Conservation (phyloP, 2,797 vertebrate species). For the Sorex maritimensis region DNA sequence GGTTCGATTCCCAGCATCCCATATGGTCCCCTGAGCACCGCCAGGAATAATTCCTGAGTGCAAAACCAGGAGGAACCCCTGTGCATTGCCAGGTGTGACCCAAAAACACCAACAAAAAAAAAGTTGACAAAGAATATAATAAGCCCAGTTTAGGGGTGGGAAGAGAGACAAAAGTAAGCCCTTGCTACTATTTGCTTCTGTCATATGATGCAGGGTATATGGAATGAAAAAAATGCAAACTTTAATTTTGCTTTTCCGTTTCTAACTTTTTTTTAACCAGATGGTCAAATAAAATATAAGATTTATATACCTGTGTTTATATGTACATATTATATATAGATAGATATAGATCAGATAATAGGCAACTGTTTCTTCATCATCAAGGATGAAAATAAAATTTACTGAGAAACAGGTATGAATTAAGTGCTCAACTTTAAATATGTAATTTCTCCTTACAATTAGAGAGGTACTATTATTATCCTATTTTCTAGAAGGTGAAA, state of each 20-base stretch:
- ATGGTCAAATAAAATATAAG: background rate
- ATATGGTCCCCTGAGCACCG: too few species aligned
- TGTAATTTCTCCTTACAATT: slow-evolving; percentile 61
- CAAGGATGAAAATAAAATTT: slow-evolving; percentile 67
- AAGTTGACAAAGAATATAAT: background rate
- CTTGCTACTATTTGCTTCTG: slow-evolving; percentile 48
- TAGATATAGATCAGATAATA: background rate
- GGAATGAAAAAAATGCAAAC: slow-evolving; percentile 22
- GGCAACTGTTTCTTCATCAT: slow-evolving; percentile 57
- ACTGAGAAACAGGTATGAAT: slow-evolving; percentile 5
- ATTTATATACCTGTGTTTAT: too few species aligned
- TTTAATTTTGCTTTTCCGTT: slow-evolving; percentile 42
- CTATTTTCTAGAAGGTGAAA: slow-evolving; percentile 60
- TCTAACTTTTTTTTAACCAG: slow-evolving; percentile 25
- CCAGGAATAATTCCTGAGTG: too few species aligned
- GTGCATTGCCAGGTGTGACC: too few species aligned
- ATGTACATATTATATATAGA: too few species aligned
- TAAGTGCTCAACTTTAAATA: slow-evolving; percentile 57
- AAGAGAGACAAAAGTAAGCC: background rate
- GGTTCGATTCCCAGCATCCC: too few species aligned
- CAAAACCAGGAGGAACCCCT: too few species aligned
- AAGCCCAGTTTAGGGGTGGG: background rate
- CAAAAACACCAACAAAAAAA: too few species aligned
- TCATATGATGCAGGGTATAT: slow-evolving; percentile 10
- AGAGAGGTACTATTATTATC: slow-evolving; percentile 61